phyloP scores from a whole-genome alignment of 2,797 vertebrate species.

The Helostoma temminkii region DNA sequence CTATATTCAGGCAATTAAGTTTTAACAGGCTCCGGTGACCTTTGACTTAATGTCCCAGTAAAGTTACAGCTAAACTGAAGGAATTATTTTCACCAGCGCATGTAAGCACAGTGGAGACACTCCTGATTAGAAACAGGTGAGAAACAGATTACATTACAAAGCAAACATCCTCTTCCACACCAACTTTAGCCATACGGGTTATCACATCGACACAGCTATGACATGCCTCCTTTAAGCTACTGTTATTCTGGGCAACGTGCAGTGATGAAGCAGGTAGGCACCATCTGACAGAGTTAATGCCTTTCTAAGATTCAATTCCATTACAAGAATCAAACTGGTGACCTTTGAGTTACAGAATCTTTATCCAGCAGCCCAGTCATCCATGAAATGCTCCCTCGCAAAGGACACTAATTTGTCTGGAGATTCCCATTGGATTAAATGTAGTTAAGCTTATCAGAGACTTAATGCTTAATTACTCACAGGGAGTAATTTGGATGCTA shows the following conservation, averaged over 20 bases:
- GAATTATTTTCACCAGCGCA: not conserved
- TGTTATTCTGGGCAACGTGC: too few relatives aligned
- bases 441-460: conserved; percentile 7
- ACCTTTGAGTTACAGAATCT: conserved; percentile 35
- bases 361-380: conserved; percentile 10
- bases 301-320: not conserved
- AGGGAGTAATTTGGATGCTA: not conserved
- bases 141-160: too few relatives aligned
- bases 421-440: conserved; percentile 36
- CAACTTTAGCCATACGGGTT: not conserved
- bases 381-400: conserved; percentile 21
- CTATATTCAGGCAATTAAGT: conserved; percentile 63
- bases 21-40: conserved; percentile 66
- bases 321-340: conserved; percentile 34
- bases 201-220: not conserved
- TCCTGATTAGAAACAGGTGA: not conserved
- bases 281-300: not conserved
- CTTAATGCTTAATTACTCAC: conserved; percentile 18
- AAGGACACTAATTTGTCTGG: conserved; percentile 18
- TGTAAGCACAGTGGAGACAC: not conserved
- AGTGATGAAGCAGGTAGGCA: not conserved
- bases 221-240: not conserved
- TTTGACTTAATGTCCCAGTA: conserved; percentile 64
- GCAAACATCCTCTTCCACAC: not conserved
- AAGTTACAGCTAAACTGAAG: conserved; percentile 2